Evolutionary conservation across 1,140 invertebrate species (phyloP), one percentile per base, ranked within the genome.

Genomic region (Coptotermes formosanus): DNA sequence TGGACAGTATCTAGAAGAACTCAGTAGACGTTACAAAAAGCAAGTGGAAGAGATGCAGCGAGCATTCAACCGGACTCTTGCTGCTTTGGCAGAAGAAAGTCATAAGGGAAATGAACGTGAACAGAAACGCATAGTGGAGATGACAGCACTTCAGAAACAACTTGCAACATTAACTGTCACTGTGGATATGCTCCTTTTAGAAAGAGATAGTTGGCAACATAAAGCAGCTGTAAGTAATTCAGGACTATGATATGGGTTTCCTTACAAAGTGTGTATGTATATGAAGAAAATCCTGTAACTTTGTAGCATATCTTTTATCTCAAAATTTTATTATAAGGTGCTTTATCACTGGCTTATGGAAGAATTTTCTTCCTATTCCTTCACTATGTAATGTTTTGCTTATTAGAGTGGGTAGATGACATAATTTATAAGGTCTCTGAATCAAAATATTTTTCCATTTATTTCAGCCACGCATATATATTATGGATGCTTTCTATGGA

Each of bases 31-130:
- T 81, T 99, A 99, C 91, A 98, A 98, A 88, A 97, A 97, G 87
- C 98, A 99, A 92, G 97, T 98, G 52, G 98, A 99, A 90, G 98
- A 99, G 89, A 96, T 98, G 94, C 96, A 97, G 90, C 93, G 94
- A 86, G 94, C 95, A 8, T 94, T 98, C 86, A 96, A 98, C 88
- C 95, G 96, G 87, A 97, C 96, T 0, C 93, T 97, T 81, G 91
- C 92, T 4, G 94, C 94, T 32, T 93, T 97, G 90, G 94, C 94
- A 82, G 96, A 97, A 87, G 95, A 96, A 88, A 93, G 94, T 23
- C 93, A 93, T 69, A 94, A 94, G 87, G 93, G 93, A 55, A 94
- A 95, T 85, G 95, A 96, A 87, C 92, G 94, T 48, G 95, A 96
- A 88, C 91, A 93, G 83, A 92, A 93, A 86, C 93, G 93, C 84